Base-by-base conservation (phyloP, 2,797 vertebrate genomes). In the Hapalemur alaotrensis region DNA sequence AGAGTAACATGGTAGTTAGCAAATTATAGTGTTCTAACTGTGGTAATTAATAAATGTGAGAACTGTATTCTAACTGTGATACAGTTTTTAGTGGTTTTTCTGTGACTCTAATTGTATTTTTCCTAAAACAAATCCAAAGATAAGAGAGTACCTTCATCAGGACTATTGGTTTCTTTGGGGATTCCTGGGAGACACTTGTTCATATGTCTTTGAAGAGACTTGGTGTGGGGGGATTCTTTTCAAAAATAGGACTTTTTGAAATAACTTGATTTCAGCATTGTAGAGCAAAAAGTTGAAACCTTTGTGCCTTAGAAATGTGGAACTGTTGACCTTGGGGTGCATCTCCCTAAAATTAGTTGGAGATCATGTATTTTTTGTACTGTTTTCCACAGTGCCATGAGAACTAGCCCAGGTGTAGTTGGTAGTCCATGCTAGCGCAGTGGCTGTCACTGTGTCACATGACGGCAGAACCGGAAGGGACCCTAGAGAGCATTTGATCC, bases 201-300 rank as follows among this genome's bases (percentile, higher is more conserved):
- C 61, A 28, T 25, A 4, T 59, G 23, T 79, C 76, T 96, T 94
- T 89, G 73, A 91, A 94, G 93, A 86, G 15, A 73, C 38, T 76
- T 81, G 2, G 50, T n/a, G 32, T 17, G 63, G 63, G 17, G 30
- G 18, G 63, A n/a, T 63, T 89, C 48, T 95, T 65, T 95, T 83
- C 80, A 67, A 89, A 93, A 35, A 80, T 20, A 61, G 50, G 46
- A 50, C 6, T 50, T 81, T 79, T 84, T 46, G 17, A 89, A 69
- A 38, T 89, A 70, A 69, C 1, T 59, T 82, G 61, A n/a, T 50
- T 80, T n/a, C 57, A 85, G 63, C 95, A 50, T 52, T 43, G 2
- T 14, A 30, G 73, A 73, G 41, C 76, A 91, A 72, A 69, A 90
- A 59, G 2, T 57, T 70, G 38, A 54, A 50, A 79, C 1, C 18